Evolutionary conservation across 2,797 vertebrate species (phyloP).

Genomic region (Sebastes hubbsi): DNA sequence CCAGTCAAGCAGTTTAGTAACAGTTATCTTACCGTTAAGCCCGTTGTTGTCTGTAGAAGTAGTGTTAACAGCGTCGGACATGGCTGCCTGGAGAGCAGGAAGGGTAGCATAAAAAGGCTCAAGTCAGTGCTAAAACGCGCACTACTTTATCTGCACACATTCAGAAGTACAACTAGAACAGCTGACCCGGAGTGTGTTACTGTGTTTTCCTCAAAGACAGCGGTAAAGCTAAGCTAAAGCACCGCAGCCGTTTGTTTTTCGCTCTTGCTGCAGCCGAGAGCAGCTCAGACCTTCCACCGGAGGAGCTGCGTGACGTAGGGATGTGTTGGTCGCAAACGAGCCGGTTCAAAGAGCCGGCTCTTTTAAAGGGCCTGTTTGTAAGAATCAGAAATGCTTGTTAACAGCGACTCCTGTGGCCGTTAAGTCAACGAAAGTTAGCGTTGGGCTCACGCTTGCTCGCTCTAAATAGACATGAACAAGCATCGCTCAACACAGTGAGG

Average conservation of each 20-base stretch:
- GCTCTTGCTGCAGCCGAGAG: slow-evolving; percentile 34
- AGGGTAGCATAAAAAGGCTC: slow-evolving; percentile 62
- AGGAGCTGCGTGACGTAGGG: slow-evolving; percentile 22
- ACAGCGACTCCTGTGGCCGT: too few species aligned
- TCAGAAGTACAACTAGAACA: slow-evolving; percentile 55
- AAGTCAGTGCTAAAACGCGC: slow-evolving; percentile 55
- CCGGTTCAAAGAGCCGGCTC: too few species aligned
- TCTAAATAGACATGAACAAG: too few species aligned
- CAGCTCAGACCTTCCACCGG: slow-evolving; percentile 31
- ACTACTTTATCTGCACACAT: slow-evolving; percentile 58
- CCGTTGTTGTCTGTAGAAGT: slow-evolving; percentile 76
- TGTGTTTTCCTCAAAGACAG: neutral
- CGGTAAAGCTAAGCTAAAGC: neutral
- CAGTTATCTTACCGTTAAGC: slow-evolving; percentile 80
- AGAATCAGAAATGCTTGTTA: too few species aligned
- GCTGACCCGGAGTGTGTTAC: neutral
- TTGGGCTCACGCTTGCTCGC: accelerated
- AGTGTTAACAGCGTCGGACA: slow-evolving; percentile 76
- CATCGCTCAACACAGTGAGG: too few species aligned
- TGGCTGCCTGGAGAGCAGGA: slow-evolving; percentile 59
- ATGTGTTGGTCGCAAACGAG: accelerated
- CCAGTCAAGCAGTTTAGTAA: accelerated
- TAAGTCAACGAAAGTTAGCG: too few species aligned
- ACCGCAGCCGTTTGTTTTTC: slow-evolving; percentile 30
- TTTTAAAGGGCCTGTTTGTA: too few species aligned